phyloP scores from a whole-genome alignment of 2,888 invertebrate species.

The Hypomecis punctinalis region DNA sequence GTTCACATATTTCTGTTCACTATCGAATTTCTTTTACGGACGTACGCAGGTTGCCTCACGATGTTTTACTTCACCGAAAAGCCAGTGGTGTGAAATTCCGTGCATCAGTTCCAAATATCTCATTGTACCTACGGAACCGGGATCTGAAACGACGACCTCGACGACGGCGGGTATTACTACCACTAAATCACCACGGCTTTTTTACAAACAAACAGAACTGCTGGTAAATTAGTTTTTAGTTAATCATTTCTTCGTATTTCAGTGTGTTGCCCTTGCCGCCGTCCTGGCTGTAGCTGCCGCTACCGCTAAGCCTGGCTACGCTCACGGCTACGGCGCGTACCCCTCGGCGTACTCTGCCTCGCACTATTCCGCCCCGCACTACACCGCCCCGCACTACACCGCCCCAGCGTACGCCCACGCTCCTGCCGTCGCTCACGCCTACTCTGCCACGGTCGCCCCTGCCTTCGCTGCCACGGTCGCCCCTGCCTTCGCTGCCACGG shows the following conservation, averaged over 20 bases:
- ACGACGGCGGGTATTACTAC: too few species aligned
- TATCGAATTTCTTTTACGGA: too few species aligned
- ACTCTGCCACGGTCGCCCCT: constrained; percentile 1
- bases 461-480: background rate
- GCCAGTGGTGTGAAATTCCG: too few species aligned
- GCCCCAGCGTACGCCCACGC: constrained; percentile 12
- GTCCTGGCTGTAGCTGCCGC: constrained; percentile 66
- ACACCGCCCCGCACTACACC: background rate
- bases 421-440: background rate
- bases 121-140: too few species aligned
- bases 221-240: too few species aligned
- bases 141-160: too few species aligned
- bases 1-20: too few species aligned
- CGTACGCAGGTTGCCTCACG: too few species aligned
- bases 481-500: background rate
- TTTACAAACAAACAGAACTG: too few species aligned
- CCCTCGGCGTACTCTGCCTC: constrained; percentile 34
- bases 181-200: too few species aligned
- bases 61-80: too few species aligned
- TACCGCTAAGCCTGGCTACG: constrained; percentile 61
- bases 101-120: too few species aligned
- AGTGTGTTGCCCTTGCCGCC: constrained; percentile 56
- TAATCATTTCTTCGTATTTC: constrained; percentile 34
- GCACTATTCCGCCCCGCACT: background rate
- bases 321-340: constrained; percentile 17